These are phyloP conservation scores for Cinclus cinclus DNA, from an alignment of 2,113 vertebrate species.

Conservation along the genomic window DNA sequence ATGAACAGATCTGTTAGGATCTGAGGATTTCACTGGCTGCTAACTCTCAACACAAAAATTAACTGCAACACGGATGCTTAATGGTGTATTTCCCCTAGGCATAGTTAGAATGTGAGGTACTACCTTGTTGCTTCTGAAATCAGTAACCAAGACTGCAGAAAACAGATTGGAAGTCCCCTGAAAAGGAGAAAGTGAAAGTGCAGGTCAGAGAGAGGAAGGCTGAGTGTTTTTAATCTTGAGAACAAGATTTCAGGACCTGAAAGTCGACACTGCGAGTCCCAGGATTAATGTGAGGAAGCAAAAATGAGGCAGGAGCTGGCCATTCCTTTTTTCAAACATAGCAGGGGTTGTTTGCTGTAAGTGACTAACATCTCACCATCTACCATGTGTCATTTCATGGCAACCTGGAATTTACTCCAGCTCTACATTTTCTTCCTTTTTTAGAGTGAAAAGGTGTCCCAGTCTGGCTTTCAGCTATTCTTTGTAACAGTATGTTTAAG, in stretches of 20 bases:
- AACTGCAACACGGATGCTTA: neutral
- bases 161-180: neutral
- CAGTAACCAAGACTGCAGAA: neutral
- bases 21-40: neutral
- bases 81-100: neutral
- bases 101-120: neutral
- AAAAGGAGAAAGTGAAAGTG: neutral
- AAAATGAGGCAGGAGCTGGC: neutral
- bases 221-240: neutral
- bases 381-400: neutral
- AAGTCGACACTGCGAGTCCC: accelerated
- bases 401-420: neutral
- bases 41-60: neutral
- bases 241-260: neutral
- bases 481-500: neutral
- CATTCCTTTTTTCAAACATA: neutral
- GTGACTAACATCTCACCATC: neutral
- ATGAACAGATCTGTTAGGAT: accelerated
- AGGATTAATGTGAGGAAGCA: neutral
- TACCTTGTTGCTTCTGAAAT: neutral
- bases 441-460: neutral
- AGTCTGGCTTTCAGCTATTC: neutral
- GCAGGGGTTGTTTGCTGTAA: neutral
- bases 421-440: neutral
- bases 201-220: neutral